Conservation (phyloP, 2,888 invertebrate species). For the Kryphioiulus occultus region DNA sequence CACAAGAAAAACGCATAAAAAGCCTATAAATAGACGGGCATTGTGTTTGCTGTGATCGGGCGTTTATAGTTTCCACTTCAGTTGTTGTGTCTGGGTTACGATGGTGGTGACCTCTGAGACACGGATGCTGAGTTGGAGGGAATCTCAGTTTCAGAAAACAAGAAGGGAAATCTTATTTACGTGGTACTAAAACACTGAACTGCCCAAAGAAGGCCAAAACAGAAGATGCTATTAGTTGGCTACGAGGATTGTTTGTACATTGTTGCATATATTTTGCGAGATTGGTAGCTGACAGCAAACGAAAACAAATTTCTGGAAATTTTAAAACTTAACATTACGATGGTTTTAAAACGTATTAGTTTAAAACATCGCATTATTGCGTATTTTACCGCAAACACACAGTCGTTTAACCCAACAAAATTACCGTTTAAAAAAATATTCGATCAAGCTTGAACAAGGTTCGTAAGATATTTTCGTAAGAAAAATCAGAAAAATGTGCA, state of each 20-base stretch:
- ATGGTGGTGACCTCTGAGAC: constrained; percentile 26
- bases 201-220: not conserved
- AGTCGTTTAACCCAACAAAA: no score
- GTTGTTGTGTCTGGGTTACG: constrained; percentile 26
- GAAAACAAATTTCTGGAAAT: not conserved
- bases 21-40: not conserved
- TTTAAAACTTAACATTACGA: not conserved
- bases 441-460: no score
- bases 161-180: not conserved
- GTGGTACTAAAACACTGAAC: not conserved
- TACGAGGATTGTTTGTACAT: not conserved
- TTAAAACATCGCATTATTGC: no score
- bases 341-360: not conserved
- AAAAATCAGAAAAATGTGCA: no score
- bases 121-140: not conserved
- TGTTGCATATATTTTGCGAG: not conserved
- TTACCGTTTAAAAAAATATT: no score
- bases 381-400: no score
- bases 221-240: not conserved
- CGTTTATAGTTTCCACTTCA: not conserved
- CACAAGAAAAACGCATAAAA: not conserved
- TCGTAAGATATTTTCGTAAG: no score
- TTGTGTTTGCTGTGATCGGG: not conserved
- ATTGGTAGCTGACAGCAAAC: not conserved
- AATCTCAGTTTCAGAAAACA: not conserved